Evolutionary conservation across 2,113 vertebrate species (phyloP), one percentile per base, ranked within the genome.

Genomic region (Calypte anna): DNA sequence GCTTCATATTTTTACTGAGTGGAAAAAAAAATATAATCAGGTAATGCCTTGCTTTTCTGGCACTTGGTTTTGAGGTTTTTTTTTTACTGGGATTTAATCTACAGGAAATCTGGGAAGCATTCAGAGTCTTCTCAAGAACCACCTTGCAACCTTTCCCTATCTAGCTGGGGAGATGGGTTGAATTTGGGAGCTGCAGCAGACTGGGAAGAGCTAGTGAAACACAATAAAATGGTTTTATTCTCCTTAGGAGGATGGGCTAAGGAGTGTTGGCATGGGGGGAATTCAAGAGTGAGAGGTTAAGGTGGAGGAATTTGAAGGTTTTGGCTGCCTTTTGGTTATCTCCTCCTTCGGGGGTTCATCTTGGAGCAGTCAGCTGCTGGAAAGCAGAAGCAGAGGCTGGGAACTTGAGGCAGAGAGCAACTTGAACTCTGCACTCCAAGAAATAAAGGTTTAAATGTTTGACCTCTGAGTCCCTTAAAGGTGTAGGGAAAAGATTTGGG

Each of bases 191-290:
- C n/a, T 82, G 17, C 38, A 50, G 25, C 0, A 0, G 62, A 14
- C 25, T 80, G 7, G 18, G 59, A 50, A 24, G 10, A 68, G 36
- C 31, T 53, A 64, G 25, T 58, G 58, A 70, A 66, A 38, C 22
- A 28, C n/a, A 57, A 17, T 12, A 6, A 20, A 62, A 27, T 3
- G 7, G 38, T 54, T 27, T 85, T 28, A 44, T 24, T 67, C 7
- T 3, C 21, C 31, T 19, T 40, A 10, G 19, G 51, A 79, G 72
- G 48, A 5, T 7, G 16, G n/a, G 3, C 3, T 13, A 7, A 51
- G 28, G 67, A 67, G 16, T 18, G 6, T 0, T 6, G 74, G 28
- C 6, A 4, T 0, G 2, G 27, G 44, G 13, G 53, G 24, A 25
- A 4, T 36, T 76, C 24, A 5, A 8, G 46, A 43, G 5, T 30